These are phyloP conservation scores for Tretioscincus oriximinensis DNA, from an alignment of 2,113 vertebrate species.

Conservation along the genomic window DNA sequence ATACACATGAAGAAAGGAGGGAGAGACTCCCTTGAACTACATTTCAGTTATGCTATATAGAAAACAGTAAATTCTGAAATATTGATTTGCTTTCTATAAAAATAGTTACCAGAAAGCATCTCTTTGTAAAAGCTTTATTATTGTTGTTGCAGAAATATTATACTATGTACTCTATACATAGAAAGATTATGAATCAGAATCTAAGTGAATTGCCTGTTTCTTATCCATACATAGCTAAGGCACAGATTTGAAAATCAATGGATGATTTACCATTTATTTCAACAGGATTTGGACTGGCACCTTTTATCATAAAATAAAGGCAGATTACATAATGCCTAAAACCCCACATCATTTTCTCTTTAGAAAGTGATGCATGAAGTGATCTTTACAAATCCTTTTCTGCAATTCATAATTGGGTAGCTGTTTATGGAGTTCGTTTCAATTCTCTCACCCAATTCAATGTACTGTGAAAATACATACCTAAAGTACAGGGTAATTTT, in stretches of 20 bases:
- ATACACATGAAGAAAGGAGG: conserved; percentile 24
- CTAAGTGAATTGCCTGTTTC: neutral
- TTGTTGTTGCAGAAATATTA: conserved; percentile 49
- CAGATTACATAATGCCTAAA: conserved; percentile 23
- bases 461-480: conserved; percentile 1
- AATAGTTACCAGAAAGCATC: conserved; percentile 44
- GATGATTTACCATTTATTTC: conserved; percentile 22
- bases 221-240: conserved; percentile 12
- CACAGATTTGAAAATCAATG: conserved; percentile 16
- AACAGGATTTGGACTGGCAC: neutral
- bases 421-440: conserved; percentile 9
- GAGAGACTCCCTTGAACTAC: conserved; percentile 47
- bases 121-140: conserved; percentile 34
- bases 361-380: conserved; percentile 14
- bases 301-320: conserved; percentile 31
- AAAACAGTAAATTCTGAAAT: conserved; percentile 45
- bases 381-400: conserved; percentile 6
- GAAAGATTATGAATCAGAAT: conserved; percentile 34
- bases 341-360: conserved; percentile 25
- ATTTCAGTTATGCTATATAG: conserved; percentile 55
- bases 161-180: conserved; percentile 27
- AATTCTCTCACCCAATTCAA: conserved; percentile 29
- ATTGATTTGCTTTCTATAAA: conserved; percentile 57
- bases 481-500: neutral
- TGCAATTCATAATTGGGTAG: neutral